These are phyloP conservation scores for Tinea pellionella DNA, from an alignment of 2,888 invertebrate species.

Conservation along the genomic window DNA sequence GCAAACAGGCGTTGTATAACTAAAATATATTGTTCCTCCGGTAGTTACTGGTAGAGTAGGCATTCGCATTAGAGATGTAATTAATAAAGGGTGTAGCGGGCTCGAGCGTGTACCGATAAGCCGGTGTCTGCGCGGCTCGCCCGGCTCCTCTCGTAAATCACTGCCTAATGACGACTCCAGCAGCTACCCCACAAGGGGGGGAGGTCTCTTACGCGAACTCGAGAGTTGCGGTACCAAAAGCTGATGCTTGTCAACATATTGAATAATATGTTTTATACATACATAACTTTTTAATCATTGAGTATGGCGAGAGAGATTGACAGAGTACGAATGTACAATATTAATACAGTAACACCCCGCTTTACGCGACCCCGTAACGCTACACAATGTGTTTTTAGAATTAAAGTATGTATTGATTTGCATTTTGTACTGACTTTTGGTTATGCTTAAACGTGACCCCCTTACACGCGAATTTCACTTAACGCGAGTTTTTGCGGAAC, in stretches of 20 bases:
- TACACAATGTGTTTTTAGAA: no score
- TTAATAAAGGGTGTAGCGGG: slow-evolving; percentile 36
- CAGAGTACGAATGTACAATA: no score
- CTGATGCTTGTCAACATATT: slow-evolving; percentile 4
- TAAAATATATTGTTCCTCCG: neutral
- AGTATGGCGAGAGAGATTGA: neutral
- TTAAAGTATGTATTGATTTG: no score
- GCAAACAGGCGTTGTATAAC: slow-evolving; percentile 7
- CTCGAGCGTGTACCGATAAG: slow-evolving; percentile 32
- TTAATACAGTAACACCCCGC: no score
- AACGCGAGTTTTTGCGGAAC: no score
- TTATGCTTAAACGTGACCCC: no score
- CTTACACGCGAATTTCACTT: no score
- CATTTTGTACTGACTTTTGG: no score
- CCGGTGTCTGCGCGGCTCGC: slow-evolving; percentile 17
- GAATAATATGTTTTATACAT: neutral
- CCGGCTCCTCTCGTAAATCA: slow-evolving; percentile 35
- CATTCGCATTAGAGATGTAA: slow-evolving; percentile 24
- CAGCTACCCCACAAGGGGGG: neutral
- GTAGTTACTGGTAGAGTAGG: slow-evolving; percentile 2
- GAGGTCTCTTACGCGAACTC: neutral
- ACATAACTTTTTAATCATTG: neutral
- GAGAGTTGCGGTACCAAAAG: neutral
- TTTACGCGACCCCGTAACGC: no score
- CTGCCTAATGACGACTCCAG: slow-evolving; percentile 33